Evolutionary conservation across 2,797 vertebrate species (phyloP).

Genomic region (Euphonia xanthogaster): DNA sequence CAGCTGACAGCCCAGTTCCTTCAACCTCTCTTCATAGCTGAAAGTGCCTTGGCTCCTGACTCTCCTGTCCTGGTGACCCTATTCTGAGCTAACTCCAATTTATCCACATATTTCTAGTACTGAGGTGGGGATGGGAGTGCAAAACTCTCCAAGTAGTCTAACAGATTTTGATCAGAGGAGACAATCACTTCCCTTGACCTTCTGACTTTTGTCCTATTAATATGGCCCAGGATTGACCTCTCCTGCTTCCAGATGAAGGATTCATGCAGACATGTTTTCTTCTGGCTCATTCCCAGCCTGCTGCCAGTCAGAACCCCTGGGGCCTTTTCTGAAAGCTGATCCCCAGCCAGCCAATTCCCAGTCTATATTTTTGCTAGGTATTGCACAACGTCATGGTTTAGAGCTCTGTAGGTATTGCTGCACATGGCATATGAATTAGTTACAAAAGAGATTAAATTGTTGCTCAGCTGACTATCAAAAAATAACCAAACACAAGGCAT

Average conservation of each 20-base stretch:
- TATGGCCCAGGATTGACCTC: neutral
- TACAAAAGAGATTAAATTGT: neutral
- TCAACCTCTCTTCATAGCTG: neutral
- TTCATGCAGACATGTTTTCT: neutral
- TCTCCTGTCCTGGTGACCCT: neutral
- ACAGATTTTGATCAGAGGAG: neutral
- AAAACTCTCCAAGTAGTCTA: neutral
- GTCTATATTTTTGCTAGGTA: neutral
- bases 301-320: neutral
- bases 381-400: neutral
- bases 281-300: neutral
- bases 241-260: neutral
- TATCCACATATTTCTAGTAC: neutral
- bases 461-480: neutral
- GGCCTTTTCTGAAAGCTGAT: neutral
- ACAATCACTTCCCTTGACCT: neutral
- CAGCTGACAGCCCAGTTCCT: neutral
- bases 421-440: neutral
- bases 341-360: neutral
- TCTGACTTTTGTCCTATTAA: neutral
- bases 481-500: neutral
- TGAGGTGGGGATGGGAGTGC: neutral
- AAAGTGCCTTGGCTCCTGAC: neutral
- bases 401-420: neutral
- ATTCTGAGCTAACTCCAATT: rapidly evolving